Evolutionary conservation across 2,113 vertebrate genomes (phyloP).

Genomic region (Fukomys damarensis): DNA sequence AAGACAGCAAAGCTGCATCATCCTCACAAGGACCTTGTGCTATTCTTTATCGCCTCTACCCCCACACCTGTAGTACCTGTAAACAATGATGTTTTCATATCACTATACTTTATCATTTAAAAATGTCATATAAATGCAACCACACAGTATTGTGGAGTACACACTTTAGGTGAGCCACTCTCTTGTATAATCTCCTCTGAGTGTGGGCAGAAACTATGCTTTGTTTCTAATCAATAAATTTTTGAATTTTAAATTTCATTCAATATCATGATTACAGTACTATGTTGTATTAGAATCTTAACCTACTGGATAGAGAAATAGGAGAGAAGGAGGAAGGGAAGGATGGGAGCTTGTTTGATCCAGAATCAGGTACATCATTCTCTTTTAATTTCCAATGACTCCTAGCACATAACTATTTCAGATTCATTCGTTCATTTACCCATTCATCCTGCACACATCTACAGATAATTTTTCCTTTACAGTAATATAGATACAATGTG

Average conservation of each 20-base stretch:
- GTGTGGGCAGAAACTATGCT: neutral
- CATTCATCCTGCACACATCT: neutral
- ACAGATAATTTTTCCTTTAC: neutral
- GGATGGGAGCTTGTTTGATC: neutral
- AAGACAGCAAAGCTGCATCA: neutral
- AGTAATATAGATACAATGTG: neutral
- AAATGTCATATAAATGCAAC: neutral
- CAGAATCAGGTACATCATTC: neutral
- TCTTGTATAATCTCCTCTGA: neutral
- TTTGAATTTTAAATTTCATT: neutral
- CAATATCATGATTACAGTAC: neutral
- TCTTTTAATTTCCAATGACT: slow-evolving; percentile 26
- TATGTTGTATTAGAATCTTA: neutral
- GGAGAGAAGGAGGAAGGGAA: neutral
- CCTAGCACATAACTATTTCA: neutral
- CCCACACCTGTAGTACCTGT: neutral
- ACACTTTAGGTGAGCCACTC: neutral
- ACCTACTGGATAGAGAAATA: neutral
- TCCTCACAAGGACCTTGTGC: neutral
- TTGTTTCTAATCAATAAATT: slow-evolving; percentile 14
- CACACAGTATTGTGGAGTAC: neutral
- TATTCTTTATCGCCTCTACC: neutral
- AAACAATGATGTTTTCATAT: neutral
- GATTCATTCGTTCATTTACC: slow-evolving; percentile 11
- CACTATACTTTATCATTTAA: neutral